phyloP scores from a whole-genome alignment of 2,888 invertebrate genomes.

The Aphodius granarius region DNA sequence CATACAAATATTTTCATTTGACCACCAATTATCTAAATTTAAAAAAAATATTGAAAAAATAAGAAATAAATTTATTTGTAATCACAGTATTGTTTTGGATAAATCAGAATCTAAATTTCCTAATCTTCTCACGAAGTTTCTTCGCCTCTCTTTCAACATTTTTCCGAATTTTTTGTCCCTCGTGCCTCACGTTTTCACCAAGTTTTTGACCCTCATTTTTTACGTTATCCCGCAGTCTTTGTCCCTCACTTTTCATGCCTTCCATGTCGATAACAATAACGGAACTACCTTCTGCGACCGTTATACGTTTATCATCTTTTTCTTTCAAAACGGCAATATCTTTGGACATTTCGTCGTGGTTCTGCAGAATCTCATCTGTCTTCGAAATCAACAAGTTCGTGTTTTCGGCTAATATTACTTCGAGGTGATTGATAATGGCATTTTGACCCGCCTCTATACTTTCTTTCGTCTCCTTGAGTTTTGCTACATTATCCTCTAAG shows the following conservation, averaged over 20 bases:
- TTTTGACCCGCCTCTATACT: not conserved
- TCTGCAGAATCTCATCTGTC: conserved; percentile 1
- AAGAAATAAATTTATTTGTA: not conserved
- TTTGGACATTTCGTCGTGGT: not conserved
- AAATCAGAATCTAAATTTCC: not conserved
- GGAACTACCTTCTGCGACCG: not conserved
- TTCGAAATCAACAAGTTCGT: not conserved
- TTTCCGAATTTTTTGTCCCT: not conserved
- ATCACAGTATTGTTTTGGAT: not conserved
- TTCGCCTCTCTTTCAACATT: not conserved
- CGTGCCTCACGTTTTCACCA: conserved; percentile 12
- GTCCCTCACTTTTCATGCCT: not conserved
- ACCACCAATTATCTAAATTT: too few relatives aligned
- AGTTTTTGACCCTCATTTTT: conserved; percentile 5
- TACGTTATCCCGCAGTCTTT: not conserved
- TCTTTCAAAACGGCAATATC: conserved; percentile 11
- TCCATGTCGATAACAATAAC: not conserved
- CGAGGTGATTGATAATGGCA: not conserved
- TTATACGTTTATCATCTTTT: not conserved
- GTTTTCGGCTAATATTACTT: not conserved
- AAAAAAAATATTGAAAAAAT: too few relatives aligned
- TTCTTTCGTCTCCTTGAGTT: conserved; percentile 9
- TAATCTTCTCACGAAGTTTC: not conserved
- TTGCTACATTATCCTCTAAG: not conserved
- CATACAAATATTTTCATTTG: too few relatives aligned